These are phyloP conservation scores for Oreotrochilus melanogaster DNA, from an alignment of 2,113 vertebrate species.

Conservation along the genomic window DNA sequence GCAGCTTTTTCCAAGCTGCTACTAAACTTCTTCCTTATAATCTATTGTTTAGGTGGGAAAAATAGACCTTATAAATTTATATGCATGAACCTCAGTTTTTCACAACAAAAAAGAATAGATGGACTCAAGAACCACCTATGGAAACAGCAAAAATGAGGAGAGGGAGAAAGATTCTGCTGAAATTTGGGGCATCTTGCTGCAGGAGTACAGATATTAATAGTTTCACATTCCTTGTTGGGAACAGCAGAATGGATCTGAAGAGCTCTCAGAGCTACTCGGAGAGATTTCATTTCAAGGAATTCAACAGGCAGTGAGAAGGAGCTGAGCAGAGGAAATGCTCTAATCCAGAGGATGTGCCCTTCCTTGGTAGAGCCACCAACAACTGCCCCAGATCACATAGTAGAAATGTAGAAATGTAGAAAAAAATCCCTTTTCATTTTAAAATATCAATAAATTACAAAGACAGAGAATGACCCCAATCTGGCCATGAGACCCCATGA, in stretches of 20 bases:
- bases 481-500: fast-evolving
- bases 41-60: not conserved
- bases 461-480: not conserved
- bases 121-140: not conserved
- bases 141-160: not conserved
- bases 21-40: not conserved
- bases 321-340: not conserved
- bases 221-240: not conserved
- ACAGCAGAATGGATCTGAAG: constrained; percentile 1
- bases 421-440: not conserved
- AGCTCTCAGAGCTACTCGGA: constrained; percentile 4
- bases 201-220: not conserved
- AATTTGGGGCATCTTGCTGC: not conserved
- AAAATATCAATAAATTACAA: not conserved
- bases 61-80: not conserved
- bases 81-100: not conserved
- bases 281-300: not conserved
- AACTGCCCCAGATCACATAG: not conserved
- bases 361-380: not conserved
- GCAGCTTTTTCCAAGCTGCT: not conserved
- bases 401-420: too few relatives aligned
- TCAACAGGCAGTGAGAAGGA: not conserved
- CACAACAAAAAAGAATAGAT: not conserved
- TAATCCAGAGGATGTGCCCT: not conserved
- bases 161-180: not conserved